A percentile compares a stretch with the other conserved stretches of the same genome.
phyloP scores from a whole-genome alignment of 2,888 invertebrate species.

The Sphaeridia pumilis region DNA sequence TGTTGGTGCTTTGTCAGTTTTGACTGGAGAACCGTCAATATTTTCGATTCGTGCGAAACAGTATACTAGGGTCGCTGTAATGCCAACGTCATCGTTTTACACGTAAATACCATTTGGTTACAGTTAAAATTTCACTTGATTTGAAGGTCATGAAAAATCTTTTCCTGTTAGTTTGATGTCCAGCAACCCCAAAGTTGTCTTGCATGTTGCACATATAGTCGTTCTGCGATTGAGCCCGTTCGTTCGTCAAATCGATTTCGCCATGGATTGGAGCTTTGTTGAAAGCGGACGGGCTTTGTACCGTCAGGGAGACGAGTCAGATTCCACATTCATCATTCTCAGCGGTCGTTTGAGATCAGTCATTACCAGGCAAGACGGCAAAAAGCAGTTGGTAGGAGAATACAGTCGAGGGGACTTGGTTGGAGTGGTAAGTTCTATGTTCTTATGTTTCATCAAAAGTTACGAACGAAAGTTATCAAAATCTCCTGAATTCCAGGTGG shows the following conservation, averaged over 20 bases:
- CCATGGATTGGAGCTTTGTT: constrained; percentile 70
- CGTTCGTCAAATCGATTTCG: constrained; percentile 80
- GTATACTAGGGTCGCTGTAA: constrained; percentile 67
- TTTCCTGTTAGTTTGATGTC: constrained; percentile 71
- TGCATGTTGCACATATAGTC: constrained; percentile 83
- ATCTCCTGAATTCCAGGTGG: constrained; percentile 45
- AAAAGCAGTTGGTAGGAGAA: constrained; percentile 91
- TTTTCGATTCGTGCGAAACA: constrained; percentile 85
- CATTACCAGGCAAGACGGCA: constrained; percentile 77
- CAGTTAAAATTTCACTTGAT: not conserved
- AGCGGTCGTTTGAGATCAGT: constrained; percentile 94
- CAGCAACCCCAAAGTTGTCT: constrained; percentile 69
- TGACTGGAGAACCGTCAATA: constrained; percentile 95
- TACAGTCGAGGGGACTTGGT: constrained; percentile 96
- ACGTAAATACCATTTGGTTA: constrained; percentile 45
- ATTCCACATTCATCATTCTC: constrained; percentile 90
- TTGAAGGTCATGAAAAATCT: not conserved
- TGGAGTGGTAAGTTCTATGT: constrained; percentile 81
- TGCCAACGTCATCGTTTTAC: constrained; percentile 72
- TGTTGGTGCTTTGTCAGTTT: constrained; percentile 83
- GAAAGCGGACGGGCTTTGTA: constrained; percentile 95
- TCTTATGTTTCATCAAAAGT: no score
- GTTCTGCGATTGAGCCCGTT: constrained; percentile 84
- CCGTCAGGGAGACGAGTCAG: constrained; percentile 85
- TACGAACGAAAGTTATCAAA: no score